Conservation (phyloP, 2,888 invertebrate species). For the Rhamnusium bicolor region DNA sequence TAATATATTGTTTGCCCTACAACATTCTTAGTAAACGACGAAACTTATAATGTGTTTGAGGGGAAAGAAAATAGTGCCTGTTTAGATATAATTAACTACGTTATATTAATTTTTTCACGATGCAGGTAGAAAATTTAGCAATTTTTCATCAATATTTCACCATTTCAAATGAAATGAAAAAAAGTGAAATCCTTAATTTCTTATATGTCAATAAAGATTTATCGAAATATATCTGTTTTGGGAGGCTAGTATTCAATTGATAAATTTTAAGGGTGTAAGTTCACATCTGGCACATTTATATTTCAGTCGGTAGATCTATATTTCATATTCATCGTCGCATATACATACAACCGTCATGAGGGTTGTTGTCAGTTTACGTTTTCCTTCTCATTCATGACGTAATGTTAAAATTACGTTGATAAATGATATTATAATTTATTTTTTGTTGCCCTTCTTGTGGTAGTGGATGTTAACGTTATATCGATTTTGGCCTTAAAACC, state of each 20-base stretch:
- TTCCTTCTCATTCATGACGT: slow-evolving; percentile 55
- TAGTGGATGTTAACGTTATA: slow-evolving; percentile 16
- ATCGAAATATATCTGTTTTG: slow-evolving; percentile 58
- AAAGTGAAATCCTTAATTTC: slow-evolving; percentile 33
- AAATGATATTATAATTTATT: slow-evolving; percentile 59
- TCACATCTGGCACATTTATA: slow-evolving; percentile 59
- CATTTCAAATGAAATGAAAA: background rate
- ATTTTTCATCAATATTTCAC: slow-evolving; percentile 1
- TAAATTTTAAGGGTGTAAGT: slow-evolving; percentile 59
- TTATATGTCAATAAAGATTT: slow-evolving; percentile 49
- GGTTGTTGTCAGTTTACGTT: slow-evolving; percentile 56
- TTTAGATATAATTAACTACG: background rate
- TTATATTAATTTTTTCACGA: background rate
- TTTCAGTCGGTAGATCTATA: slow-evolving; percentile 61
- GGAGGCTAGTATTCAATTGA: slow-evolving; percentile 57
- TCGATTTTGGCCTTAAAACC: slow-evolving; percentile 28
- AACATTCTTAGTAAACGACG: background rate
- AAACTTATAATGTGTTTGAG: background rate
- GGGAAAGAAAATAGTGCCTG: background rate
- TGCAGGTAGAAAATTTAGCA: background rate
- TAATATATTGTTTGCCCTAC: background rate
- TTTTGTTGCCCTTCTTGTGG: slow-evolving; percentile 49
- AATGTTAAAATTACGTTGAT: slow-evolving; percentile 60
- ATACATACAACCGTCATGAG: slow-evolving; percentile 57
- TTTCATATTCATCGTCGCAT: slow-evolving; percentile 62